Evolutionary conservation across 2,113 vertebrate species (phyloP).

Genomic region (Triplophysa dalaica): DNA sequence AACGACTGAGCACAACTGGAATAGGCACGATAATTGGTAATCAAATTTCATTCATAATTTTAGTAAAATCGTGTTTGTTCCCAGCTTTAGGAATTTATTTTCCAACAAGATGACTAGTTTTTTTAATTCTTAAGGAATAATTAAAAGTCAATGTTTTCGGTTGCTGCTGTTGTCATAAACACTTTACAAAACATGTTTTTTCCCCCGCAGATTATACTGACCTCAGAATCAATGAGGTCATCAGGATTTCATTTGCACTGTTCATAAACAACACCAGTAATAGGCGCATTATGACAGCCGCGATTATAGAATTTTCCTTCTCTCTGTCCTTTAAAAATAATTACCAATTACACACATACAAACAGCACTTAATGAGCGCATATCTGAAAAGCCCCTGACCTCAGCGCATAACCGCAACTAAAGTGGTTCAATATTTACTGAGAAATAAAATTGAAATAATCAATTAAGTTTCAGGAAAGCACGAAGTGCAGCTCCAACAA

Average conservation of each 20-base stretch:
- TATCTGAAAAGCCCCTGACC: constrained; percentile 11
- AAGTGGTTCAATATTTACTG: constrained; percentile 18
- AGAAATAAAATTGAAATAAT: constrained; percentile 33
- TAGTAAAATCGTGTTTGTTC: too few relatives aligned
- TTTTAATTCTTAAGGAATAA: not conserved
- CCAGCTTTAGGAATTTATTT: too few relatives aligned
- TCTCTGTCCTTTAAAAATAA: constrained; percentile 16
- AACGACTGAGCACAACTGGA: too few relatives aligned
- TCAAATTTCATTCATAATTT: too few relatives aligned
- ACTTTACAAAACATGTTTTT: not conserved
- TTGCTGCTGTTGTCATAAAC: not conserved
- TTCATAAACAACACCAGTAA: constrained; percentile 16
- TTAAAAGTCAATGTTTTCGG: not conserved
- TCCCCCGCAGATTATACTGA: not conserved
- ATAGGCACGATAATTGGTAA: too few relatives aligned
- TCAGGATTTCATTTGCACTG: not conserved
- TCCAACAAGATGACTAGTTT: too few relatives aligned
- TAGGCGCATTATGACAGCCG: not conserved
- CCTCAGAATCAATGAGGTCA: not conserved
- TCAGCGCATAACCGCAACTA: not conserved
- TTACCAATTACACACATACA: constrained; percentile 5
- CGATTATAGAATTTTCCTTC: not conserved
- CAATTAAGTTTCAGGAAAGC: not conserved
- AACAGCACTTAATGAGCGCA: constrained; percentile 14
- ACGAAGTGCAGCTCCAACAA: not conserved